Evolutionary conservation across 2,888 invertebrate species (phyloP).

Genomic region (Ligdia adustata): DNA sequence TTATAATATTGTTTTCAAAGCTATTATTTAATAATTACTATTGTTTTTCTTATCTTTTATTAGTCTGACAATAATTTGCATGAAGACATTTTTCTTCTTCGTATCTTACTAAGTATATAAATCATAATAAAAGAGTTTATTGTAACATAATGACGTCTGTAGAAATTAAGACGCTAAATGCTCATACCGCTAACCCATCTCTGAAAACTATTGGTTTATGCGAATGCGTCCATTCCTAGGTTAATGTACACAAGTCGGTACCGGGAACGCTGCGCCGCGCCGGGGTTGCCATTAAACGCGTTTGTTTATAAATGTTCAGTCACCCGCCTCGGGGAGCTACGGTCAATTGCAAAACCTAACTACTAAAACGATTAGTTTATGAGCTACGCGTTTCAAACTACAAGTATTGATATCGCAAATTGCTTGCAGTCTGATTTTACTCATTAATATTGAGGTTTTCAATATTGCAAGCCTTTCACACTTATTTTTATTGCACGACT

Average conservation of each 20-base stretch:
- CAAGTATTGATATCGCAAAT: conserved; percentile 3
- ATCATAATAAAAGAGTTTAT: too few relatives aligned
- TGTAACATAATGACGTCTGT: too few relatives aligned
- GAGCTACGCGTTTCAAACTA: conserved; percentile 6
- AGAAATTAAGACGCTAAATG: neutral
- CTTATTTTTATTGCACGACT: too few relatives aligned
- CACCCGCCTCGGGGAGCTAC: conserved; percentile 30
- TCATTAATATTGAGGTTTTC: too few relatives aligned
- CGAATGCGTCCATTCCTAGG: conserved; percentile 21
- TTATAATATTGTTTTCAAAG: too few relatives aligned
- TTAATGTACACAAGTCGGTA: conserved; percentile 31
- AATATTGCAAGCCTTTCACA: too few relatives aligned
- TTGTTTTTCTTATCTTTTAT: too few relatives aligned
- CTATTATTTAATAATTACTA: too few relatives aligned
- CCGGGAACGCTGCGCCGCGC: conserved; percentile 38
- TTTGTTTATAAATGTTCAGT: conserved; percentile 48
- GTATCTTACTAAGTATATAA: too few relatives aligned
- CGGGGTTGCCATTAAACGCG: conserved; percentile 42
- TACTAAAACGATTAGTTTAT: conserved; percentile 30
- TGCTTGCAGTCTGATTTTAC: neutral
- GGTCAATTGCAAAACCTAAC: conserved; percentile 23
- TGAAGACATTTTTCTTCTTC: too few relatives aligned
- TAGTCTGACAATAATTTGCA: too few relatives aligned
- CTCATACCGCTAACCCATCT: conserved; percentile 1
- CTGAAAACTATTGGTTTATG: conserved; percentile 26